Evolutionary conservation across 2,888 invertebrate species (phyloP).

Genomic region (Drosophila algonquin): DNA sequence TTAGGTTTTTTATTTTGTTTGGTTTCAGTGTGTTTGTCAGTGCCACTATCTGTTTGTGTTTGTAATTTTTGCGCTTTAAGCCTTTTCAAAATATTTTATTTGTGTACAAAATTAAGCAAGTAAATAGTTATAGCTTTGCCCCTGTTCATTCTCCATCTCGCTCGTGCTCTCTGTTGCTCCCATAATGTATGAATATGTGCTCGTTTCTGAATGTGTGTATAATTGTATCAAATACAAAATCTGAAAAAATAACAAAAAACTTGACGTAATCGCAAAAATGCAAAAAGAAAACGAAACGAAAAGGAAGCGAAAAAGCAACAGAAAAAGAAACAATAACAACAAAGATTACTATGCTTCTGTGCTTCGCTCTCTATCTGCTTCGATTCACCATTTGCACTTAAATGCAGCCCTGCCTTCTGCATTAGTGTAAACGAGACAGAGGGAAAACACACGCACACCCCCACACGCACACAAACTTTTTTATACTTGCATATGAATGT

Average conservation of each 20-base stretch:
- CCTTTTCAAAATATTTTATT: conserved; percentile 7
- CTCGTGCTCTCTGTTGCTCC: conserved; percentile 13
- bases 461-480: background rate
- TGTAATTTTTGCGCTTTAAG: conserved; percentile 4
- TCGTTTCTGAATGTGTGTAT: conserved; percentile 20
- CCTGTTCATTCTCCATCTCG: conserved; percentile 8
- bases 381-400: conserved; percentile 32
- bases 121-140: conserved; percentile 58
- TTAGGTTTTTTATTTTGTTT: background rate
- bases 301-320: conserved; percentile 34
- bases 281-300: conserved; percentile 55
- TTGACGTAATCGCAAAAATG: conserved; percentile 69
- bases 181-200: background rate
- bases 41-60: background rate
- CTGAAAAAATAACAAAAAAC: conserved; percentile 64
- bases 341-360: conserved; percentile 57
- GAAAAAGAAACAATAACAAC: conserved; percentile 34
- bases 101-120: conserved; percentile 52
- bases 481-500: conserved; percentile 17
- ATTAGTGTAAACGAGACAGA: conserved; percentile 44
- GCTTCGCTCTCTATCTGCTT: conserved; percentile 30
- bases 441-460: conserved; percentile 27
- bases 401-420: conserved; percentile 16
- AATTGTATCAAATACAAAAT: conserved; percentile 58
- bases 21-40: background rate